phyloP scores from a whole-genome alignment of 2,113 vertebrate genomes.

The Lophochroa leadbeateri region DNA sequence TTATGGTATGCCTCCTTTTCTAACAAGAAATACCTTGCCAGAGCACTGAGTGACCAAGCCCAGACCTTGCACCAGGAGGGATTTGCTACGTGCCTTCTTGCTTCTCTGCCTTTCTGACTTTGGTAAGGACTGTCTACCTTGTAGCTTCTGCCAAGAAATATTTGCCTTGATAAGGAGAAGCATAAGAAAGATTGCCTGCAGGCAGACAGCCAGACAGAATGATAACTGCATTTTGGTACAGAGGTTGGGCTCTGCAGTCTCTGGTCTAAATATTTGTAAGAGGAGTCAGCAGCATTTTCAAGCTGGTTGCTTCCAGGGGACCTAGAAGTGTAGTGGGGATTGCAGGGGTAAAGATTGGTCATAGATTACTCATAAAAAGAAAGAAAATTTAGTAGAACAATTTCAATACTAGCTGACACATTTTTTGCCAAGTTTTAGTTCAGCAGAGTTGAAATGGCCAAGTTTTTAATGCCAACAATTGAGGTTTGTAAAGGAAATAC shows the following conservation, averaged over 20 bases:
- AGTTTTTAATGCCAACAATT: conserved; percentile 35
- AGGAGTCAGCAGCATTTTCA: background rate
- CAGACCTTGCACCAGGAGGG: background rate
- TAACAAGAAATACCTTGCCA: background rate
- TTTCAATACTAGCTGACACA: conserved; percentile 27
- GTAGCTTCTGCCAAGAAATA: background rate
- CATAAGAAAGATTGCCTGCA: background rate
- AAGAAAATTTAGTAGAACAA: conserved; percentile 28
- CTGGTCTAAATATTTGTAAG: background rate
- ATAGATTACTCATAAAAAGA: conserved; percentile 32
- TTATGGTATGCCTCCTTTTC: background rate
- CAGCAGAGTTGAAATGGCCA: background rate
- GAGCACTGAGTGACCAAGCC: background rate
- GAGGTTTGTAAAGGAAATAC: conserved; percentile 57
- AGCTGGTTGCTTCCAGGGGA: background rate
- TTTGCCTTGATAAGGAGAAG: background rate
- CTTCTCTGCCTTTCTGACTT: background rate
- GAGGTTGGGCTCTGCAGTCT: background rate
- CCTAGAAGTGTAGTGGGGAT: background rate
- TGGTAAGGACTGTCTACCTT: background rate
- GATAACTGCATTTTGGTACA: background rate
- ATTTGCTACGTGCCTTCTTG: background rate
- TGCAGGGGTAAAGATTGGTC: background rate
- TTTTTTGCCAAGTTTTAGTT: conserved; percentile 47
- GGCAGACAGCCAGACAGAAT: background rate